A percentile compares a stretch with the other conserved stretches of the same genome.
phyloP scores from a whole-genome alignment of 2,797 vertebrate species.

The Ambastaia sidthimunki region DNA sequence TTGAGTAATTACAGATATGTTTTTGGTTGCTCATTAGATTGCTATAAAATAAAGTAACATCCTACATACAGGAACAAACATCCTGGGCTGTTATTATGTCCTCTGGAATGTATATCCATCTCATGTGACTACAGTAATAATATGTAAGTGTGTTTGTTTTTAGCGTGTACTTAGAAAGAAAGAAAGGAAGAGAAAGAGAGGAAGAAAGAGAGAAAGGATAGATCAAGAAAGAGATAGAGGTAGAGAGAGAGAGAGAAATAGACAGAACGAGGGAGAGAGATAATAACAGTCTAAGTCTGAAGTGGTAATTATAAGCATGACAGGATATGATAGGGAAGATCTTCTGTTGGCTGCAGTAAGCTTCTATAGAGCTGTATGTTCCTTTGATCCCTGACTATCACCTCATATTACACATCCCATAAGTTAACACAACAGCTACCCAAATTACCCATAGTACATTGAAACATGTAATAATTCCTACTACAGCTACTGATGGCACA shows the following conservation, averaged over 20 bases:
- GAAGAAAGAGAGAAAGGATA: neutral
- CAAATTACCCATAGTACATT: neutral
- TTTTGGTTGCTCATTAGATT: too few species aligned
- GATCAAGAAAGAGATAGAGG: too few species aligned
- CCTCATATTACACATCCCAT: conserved; percentile 19
- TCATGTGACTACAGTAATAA: conserved; percentile 23
- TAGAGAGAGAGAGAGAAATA: too few species aligned
- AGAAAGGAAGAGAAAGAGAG: neutral
- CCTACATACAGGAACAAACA: neutral
- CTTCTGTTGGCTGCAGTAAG: conserved; percentile 22
- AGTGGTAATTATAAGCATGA: conserved; percentile 55
- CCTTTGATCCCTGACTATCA: conserved; percentile 51
- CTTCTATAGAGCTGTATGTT: conserved; percentile 24
- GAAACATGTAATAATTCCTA: too few species aligned
- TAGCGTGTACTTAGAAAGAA: conserved; percentile 7
- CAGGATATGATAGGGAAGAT: conserved; percentile 49
- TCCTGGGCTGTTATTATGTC: conserved; percentile 54
- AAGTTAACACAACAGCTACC: conserved; percentile 8
- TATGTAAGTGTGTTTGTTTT: conserved; percentile 22
- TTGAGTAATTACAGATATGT: too few species aligned
- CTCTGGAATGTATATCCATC: conserved; percentile 37
- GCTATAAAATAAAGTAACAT: conserved; percentile 16
- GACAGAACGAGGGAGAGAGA: neutral
- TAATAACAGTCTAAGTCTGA: conserved; percentile 24
- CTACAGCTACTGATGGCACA: neutral